Percentiles rank a stretch among this genome's conserved stretches.
These are phyloP conservation scores for Drosophila hydei DNA, from an alignment of 1,140 invertebrate species.

Conservation along the genomic window DNA sequence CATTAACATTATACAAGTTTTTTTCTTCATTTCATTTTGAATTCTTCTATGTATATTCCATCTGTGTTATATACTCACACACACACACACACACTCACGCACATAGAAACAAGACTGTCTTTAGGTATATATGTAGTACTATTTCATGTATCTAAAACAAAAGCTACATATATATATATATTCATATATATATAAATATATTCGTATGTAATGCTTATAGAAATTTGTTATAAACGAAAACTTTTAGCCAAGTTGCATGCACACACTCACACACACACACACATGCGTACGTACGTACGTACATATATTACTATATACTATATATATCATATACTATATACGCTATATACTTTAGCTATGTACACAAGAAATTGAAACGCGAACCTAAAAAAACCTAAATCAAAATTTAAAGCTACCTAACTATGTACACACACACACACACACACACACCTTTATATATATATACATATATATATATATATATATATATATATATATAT, in stretches of 20 bases:
- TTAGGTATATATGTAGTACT: slow-evolving; percentile 74
- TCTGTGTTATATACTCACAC: slow-evolving; percentile 19
- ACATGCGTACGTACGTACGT: slow-evolving; percentile 19
- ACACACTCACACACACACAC: slow-evolving; percentile 23
- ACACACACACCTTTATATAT: slow-evolving; percentile 18
- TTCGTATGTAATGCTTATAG: slow-evolving; percentile 63
- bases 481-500: slow-evolving; percentile 26
- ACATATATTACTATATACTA: slow-evolving; percentile 18
- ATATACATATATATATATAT: slow-evolving; percentile 9
- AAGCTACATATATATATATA: slow-evolving; percentile 43
- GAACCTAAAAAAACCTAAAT: slow-evolving; percentile 20
- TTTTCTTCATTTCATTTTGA: not conserved
- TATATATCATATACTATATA: slow-evolving; percentile 23
- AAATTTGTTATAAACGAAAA: slow-evolving; percentile 66
- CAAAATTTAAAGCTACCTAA: slow-evolving; percentile 46
- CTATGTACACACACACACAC: not conserved
- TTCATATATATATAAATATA: not conserved
- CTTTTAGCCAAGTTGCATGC: slow-evolving; percentile 47
- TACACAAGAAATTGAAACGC: not conserved
- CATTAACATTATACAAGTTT: not conserved
- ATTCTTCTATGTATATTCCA: slow-evolving; percentile 26
- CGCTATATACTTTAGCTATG: slow-evolving; percentile 11
- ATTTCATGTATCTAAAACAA: slow-evolving; percentile 71
- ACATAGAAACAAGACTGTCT: slow-evolving; percentile 79
- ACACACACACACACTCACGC: slow-evolving; percentile 57